These are phyloP conservation scores for Mastacembelus armatus DNA, from an alignment of 2,797 vertebrate species.

Conservation along the genomic window DNA sequence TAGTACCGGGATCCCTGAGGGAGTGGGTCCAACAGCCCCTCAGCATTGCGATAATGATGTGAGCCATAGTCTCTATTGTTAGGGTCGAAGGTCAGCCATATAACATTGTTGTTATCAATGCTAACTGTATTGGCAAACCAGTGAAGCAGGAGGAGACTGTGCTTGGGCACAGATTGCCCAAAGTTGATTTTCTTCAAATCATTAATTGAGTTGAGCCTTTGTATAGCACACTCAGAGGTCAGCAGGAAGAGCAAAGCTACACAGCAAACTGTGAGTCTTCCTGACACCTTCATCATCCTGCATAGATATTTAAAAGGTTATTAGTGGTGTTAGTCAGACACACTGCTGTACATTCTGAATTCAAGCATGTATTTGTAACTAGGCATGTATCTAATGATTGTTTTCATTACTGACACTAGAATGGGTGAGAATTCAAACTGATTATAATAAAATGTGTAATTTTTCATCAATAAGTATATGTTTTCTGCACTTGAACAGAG, in stretches of 20 bases:
- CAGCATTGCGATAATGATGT: constrained; percentile 73
- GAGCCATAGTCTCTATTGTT: constrained; percentile 53
- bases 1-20: constrained; percentile 55
- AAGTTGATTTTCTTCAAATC: constrained; percentile 62
- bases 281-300: constrained; percentile 49
- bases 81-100: constrained; percentile 64
- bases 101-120: constrained; percentile 34
- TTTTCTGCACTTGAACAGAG: no score
- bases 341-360: neutral
- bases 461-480: no score
- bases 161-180: constrained; percentile 47
- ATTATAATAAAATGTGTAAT: no score
- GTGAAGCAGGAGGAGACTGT: constrained; percentile 70
- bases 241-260: constrained; percentile 40
- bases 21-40: constrained; percentile 42
- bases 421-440: no score
- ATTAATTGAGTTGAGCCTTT: constrained; percentile 43
- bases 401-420: no score
- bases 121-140: constrained; percentile 71
- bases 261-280: constrained; percentile 15
- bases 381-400: neutral
- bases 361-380: neutral
- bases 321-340: neutral
- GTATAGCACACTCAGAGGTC: constrained; percentile 43
- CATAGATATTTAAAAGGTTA: constrained; percentile 8